Evolutionary conservation across 2,113 vertebrate genomes (phyloP), one percentile per base, ranked within the genome.

Genomic region (Corythornis vintsioides): DNA sequence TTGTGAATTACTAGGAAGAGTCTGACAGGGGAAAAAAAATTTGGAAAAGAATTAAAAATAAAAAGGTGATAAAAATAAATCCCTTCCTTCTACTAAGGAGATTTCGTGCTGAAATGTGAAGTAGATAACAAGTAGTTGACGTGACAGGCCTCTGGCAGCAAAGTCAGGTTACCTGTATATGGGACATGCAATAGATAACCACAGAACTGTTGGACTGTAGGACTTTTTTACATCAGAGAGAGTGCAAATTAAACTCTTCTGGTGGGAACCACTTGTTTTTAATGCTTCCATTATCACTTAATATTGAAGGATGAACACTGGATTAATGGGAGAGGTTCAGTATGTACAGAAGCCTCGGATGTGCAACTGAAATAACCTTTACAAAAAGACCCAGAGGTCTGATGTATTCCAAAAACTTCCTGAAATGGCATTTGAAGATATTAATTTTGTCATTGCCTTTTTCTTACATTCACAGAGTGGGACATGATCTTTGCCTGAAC

Each of bases 51-150:
- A 93, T 38, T 38, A 38, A 87, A 94, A 17, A 53, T 24, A 84
- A 82, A 74, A 89, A 86, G 48, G 45, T 61, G 84, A 64, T 35
- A 71, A 64, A 93, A 92, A 92, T 72, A 82, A 86, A 90, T 25
- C 61, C 35, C 18, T 78, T 67, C 60, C 57, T 78, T 77, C 61
- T 56, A 33, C 57, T 40, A 33, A 75, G 53, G 38, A 90, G 57
- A 71, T 47, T 12, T 50, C 67, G 26, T 59, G 10, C 31, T 71
- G 48, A 56, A 74, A 48, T 82, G 10, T 53, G 29, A 60, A 72
- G 61, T 57, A 81, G 18, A 64, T 26, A 35, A 2, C 31, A 42
- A 59, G 38, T 2, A 53, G 69, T 12, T 65, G 29, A 33, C 11
- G 6, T 19, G 64, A 88, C 60, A 10, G 20, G 26, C 18, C 45